Evolutionary conservation across 2,888 invertebrate species (phyloP).

Genomic region (Sminthurinus aureus): DNA sequence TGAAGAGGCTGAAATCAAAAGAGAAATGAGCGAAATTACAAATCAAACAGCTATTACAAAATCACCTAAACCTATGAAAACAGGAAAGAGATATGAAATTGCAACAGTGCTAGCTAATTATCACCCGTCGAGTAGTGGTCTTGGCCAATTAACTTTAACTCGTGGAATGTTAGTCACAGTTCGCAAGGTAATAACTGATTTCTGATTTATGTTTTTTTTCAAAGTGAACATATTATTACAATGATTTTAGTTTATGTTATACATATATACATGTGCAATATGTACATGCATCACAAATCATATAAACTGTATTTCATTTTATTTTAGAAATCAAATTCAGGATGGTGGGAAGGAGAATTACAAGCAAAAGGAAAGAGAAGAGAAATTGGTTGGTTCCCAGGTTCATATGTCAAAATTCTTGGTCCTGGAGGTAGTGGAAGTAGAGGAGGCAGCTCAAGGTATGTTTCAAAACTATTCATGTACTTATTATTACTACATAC

Average conservation of each 20-base stretch:
- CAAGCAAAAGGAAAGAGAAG: conserved; percentile 85
- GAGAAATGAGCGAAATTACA: conserved; percentile 57
- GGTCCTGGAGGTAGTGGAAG: conserved; percentile 58
- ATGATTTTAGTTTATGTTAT: too few species aligned
- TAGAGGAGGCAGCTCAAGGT: conserved; percentile 28
- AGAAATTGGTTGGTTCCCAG: conserved; percentile 97
- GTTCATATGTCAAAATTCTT: conserved; percentile 64
- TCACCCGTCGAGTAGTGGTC: conserved; percentile 77
- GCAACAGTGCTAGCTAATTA: conserved; percentile 94
- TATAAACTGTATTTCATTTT: too few species aligned
- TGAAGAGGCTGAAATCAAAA: conserved; percentile 59
- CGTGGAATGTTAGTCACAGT: conserved; percentile 94
- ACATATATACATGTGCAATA: too few species aligned
- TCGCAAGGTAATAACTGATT: conserved; percentile 64
- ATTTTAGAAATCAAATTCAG: conserved; percentile 85
- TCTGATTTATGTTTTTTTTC: too few species aligned
- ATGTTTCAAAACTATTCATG: too few species aligned
- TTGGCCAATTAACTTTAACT: conserved; percentile 88
- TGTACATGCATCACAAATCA: too few species aligned
- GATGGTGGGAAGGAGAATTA: conserved; percentile 99
- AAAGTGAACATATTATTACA: too few species aligned
- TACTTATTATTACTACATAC: not conserved
- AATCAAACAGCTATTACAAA: conserved; percentile 51
- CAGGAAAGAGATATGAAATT: conserved; percentile 71
- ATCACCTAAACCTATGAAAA: conserved; percentile 56